phyloP scores from a whole-genome alignment of 2,888 invertebrate genomes.

The Morpho deidamia region DNA sequence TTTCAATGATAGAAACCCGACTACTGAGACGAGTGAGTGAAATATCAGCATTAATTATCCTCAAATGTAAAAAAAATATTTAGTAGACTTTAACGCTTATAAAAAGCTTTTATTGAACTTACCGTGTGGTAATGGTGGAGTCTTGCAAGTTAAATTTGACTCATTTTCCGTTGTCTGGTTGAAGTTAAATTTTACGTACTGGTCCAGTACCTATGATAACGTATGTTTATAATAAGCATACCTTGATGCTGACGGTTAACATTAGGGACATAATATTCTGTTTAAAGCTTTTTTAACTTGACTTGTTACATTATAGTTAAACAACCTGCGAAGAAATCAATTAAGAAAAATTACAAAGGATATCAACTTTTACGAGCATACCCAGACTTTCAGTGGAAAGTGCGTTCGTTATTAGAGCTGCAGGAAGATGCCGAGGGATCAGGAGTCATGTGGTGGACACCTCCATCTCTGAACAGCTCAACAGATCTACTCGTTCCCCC shows the following conservation, averaged over 20 bases:
- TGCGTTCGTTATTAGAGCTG: conserved; percentile 63
- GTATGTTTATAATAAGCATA: no score
- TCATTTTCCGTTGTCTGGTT: no score
- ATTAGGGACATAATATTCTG: no score
- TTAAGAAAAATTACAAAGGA: conserved; percentile 74
- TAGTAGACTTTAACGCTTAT: neutral
- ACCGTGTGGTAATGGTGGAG: no score
- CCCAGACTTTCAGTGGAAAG: conserved; percentile 62
- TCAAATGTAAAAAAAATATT: neutral
- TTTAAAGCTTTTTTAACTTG: neutral
- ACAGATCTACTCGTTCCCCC: conserved; percentile 87
- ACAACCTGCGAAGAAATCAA: conserved; percentile 52
- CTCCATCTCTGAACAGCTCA: conserved; percentile 68
- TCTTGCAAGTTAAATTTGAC: no score
- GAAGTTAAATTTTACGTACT: no score
- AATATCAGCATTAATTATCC: neutral
- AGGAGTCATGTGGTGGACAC: conserved; percentile 72
- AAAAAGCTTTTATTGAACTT: no score
- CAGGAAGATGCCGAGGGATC: conserved; percentile 71
- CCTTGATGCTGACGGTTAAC: no score
- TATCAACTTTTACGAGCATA: conserved; percentile 71
- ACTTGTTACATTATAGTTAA: conserved; percentile 37
- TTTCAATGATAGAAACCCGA: conserved; percentile 44
- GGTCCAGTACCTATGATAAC: no score
- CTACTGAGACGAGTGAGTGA: conserved; percentile 32